Evolutionary conservation across 2,797 vertebrate genomes (phyloP).

Genomic region (Acanthopagrus latus): DNA sequence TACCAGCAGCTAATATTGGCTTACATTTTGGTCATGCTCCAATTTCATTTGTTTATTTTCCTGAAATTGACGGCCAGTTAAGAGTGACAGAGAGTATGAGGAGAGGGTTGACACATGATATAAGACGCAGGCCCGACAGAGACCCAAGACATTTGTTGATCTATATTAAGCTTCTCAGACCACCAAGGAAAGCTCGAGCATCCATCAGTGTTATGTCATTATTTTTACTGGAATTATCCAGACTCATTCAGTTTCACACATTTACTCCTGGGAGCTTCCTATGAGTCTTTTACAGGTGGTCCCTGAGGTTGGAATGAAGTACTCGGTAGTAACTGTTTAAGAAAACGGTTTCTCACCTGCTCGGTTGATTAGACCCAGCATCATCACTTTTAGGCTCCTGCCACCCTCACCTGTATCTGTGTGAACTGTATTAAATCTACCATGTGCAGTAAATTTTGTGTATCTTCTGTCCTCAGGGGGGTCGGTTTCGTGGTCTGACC

Average conservation of each 20-base stretch:
- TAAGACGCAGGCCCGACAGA: not conserved
- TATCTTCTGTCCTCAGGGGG: slow-evolving; percentile 72
- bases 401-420: not conserved
- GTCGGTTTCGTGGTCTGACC: slow-evolving; percentile 88
- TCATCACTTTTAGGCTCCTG: not conserved
- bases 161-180: not conserved
- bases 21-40: not conserved
- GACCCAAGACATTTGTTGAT: not conserved
- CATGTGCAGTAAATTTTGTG: not conserved
- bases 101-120: not conserved
- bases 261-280: not conserved
- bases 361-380: not conserved
- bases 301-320: not conserved
- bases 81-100: not conserved
- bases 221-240: not conserved
- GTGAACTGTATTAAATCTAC: not conserved
- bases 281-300: not conserved
- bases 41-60: not conserved
- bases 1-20: too few species aligned
- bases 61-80: not conserved
- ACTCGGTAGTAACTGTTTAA: too few species aligned
- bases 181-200: not conserved
- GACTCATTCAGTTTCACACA: not conserved
- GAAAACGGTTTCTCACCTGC: not conserved
- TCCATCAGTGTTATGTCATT: not conserved